Evolutionary conservation across 2,113 vertebrate species (phyloP).

Genomic region (Oncorhynchus keta): DNA sequence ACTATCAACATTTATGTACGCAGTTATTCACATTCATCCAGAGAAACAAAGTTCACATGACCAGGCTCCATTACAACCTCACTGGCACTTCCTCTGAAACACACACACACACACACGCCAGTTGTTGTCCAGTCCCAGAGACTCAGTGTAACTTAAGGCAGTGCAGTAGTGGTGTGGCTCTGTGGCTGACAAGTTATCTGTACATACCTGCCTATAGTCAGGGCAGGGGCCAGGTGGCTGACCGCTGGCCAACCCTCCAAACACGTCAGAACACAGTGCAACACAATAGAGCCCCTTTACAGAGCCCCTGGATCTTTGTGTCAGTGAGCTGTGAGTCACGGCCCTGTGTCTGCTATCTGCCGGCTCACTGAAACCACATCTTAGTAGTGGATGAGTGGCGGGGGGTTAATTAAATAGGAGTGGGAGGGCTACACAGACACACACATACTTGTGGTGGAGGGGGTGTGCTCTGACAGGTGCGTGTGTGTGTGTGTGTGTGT

Average conservation of each 20-base stretch:
- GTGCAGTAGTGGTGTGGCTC: not conserved
- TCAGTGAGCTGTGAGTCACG: constrained; percentile 46
- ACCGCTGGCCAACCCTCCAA: constrained; percentile 3
- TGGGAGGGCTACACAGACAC: too few species aligned
- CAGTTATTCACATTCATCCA: not conserved
- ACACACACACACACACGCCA: constrained; percentile 4
- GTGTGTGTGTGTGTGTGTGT: constrained; percentile 11
- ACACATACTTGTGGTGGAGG: not conserved
- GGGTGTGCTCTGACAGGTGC: not conserved
- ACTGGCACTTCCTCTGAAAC: constrained; percentile 8
- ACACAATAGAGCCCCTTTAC: constrained; percentile 40
- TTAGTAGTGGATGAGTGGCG: not conserved
- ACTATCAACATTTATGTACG: not conserved
- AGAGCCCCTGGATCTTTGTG: constrained; percentile 28
- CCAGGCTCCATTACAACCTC: constrained; percentile 18
- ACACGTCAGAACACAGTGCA: not conserved
- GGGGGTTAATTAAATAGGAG: not conserved
- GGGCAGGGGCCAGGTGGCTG: not conserved
- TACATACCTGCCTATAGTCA: too few species aligned
- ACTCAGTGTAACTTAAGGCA: not conserved
- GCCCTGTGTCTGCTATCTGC: not conserved
- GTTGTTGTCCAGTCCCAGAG: not conserved
- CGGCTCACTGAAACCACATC: constrained; percentile 10
- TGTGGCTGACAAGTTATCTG: too few species aligned
- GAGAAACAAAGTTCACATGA: constrained; percentile 7